Base-by-base conservation (phyloP, 2,888 invertebrate genomes). In the Mellilla xanthometata region DNA sequence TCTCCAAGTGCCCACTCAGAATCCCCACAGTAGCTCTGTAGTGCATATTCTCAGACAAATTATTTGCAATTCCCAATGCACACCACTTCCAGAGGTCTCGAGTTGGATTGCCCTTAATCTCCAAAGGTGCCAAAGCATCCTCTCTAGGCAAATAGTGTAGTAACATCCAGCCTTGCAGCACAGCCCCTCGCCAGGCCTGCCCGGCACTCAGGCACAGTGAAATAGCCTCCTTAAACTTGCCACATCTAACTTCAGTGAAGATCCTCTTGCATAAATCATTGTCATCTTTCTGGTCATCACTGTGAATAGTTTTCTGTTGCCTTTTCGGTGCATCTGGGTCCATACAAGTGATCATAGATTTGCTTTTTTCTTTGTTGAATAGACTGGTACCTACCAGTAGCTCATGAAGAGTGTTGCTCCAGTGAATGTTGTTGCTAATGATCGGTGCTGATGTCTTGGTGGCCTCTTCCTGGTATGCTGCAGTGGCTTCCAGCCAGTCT, bases 341-440 rank as follows among this genome's bases (percentile, higher is more conserved):
- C 73, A 97, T 84, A 46, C 92, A 92, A 15, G 92, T 91, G 0
- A 96, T 92, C 81, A 89, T 86, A 15, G 81, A 63, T 43, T 75
- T 81, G 49, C 66, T 82, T 29, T 74, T 83, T 31, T 88, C 87
- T 63, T 85, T 87, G 49, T 90, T 87, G 53, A 89, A 90, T 29
- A 90, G 65, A 64, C 86, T 89, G 7, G 75, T 67, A 4, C 90
- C 88, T 50, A 86, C 76, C 48, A 94, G 84, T 39, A 96, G 73
- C 62, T 95, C 94, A 77, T 96, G 95, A 11, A 97, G 86, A 1
- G 97, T 97, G 72, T 98, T 97, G 74, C 97, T 96, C 97, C 97
- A 97, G 19, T 95, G 95, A 31, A 96, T 92, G 39, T 95, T 94
- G 48, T 88, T 88, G n/a, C 76, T 75, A 27, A 85, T 81, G 0